Conservation (phyloP, 2,797 vertebrate genomes). For the Capromys pilorides region DNA sequence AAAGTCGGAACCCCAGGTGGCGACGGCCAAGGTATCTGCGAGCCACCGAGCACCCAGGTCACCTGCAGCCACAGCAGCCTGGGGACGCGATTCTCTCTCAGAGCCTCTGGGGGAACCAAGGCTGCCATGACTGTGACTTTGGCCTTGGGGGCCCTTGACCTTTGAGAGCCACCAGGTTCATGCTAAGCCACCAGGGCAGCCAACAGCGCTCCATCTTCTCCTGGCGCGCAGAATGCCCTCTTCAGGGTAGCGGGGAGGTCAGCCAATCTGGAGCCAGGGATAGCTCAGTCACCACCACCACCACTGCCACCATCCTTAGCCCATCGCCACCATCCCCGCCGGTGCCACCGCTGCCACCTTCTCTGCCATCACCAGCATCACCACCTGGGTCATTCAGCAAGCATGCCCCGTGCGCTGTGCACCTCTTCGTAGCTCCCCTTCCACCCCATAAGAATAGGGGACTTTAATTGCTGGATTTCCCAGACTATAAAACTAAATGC, state of each 20-base stretch:
- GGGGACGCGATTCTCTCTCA: background rate
- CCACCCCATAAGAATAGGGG: fast-evolving
- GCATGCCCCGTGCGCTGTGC: fast-evolving
- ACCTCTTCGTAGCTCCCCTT: background rate
- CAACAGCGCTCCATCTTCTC: background rate
- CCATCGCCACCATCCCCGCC: fast-evolving
- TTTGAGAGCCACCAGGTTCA: background rate
- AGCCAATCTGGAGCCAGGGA: background rate
- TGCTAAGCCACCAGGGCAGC: background rate
- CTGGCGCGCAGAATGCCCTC: background rate
- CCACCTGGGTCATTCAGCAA: background rate
- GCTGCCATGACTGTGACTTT: background rate
- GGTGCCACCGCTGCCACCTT: fast-evolving
- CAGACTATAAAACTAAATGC: background rate
- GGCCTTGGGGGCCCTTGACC: background rate
- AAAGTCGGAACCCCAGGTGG: fast-evolving
- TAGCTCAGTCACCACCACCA: fast-evolving
- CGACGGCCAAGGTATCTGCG: background rate
- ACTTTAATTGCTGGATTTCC: background rate
- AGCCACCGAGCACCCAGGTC: background rate
- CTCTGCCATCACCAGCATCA: fast-evolving
- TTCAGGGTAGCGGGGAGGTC: background rate
- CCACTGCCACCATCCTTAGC: fast-evolving
- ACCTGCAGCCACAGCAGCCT: too few species aligned
- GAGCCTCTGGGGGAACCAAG: background rate